Base-by-base conservation (phyloP, 2,888 invertebrate species). In the Serripes groenlandicus region DNA sequence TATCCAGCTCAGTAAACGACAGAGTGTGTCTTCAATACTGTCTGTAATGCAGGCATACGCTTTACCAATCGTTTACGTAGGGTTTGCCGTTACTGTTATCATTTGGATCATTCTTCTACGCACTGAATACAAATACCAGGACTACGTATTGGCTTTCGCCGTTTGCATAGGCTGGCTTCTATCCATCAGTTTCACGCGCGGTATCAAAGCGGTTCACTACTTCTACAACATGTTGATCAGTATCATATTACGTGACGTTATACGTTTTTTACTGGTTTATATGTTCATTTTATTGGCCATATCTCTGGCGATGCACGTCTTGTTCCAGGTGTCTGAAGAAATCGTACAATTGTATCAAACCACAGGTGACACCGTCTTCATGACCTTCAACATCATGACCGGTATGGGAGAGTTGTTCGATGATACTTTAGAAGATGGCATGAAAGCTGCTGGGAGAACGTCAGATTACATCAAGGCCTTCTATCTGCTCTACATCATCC, bases 311-410 rank as follows among this genome's bases (percentile, higher is more conserved):
- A 83, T 93, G 35, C 91, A 93, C 73, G 88, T 89, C 7, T 56
- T 92, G 32, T 91, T 93, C 68, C 92, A 92, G 62, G 83, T 88
- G 28, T 86, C 89, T 0, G 35, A 83, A 0, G 75, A 49, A 11
- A 70, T 91, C 23, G 78, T 80, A 0, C 78, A 78, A 18, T 75
- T 73, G 3, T 92, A 90, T 78, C 70, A 87, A 0, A 87, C 83
- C 7, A 82, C 90, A 0, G 83, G 88, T n/a, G 81, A 90, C 75
- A 91, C 93, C 0, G 74, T 92, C 7, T 94, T 92, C 81, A 75
- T 90, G 15, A 85, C 89, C 21, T 94, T 94, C 74, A 93, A 93
- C 81, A 71, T 93, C 70, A 92, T 94, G 93, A 83, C 94, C 0
- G 94, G 94, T 3, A 66, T 66, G 66, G 66, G 23, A 0, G 23